phyloP scores from a whole-genome alignment of 1,140 invertebrate genomes.

The Nymphalis io region DNA sequence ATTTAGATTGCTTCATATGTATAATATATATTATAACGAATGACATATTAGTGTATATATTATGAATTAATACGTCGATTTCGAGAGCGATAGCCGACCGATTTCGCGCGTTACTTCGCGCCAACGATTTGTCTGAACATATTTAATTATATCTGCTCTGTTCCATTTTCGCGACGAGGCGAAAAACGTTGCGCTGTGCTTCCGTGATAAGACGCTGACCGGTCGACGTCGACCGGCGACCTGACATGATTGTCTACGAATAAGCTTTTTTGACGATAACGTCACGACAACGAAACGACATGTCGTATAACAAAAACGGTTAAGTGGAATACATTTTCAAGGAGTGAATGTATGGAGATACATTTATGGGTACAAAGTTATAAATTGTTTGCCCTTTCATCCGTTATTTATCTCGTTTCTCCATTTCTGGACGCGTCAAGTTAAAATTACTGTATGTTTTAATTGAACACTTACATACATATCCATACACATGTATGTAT shows the following conservation, averaged over 20 bases:
- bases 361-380: too few relatives aligned
- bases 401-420: too few relatives aligned
- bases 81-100: constrained; percentile 47
- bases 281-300: background rate
- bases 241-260: constrained; percentile 38
- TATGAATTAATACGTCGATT: constrained; percentile 30
- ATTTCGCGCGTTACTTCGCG: constrained; percentile 67
- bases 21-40: too few relatives aligned
- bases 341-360: too few relatives aligned
- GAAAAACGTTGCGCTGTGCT: constrained; percentile 57
- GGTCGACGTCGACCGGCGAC: constrained; percentile 33
- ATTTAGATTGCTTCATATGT: too few relatives aligned
- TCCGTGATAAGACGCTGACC: constrained; percentile 64
- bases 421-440: too few relatives aligned
- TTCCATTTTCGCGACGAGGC: constrained; percentile 72
- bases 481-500: too few relatives aligned
- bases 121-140: constrained; percentile 66
- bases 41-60: background rate
- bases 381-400: too few relatives aligned
- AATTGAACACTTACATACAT: too few relatives aligned
- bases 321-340: too few relatives aligned
- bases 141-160: constrained; percentile 77
- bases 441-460: too few relatives aligned
- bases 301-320: background rate
- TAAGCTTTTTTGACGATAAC: constrained; percentile 18